These are phyloP conservation scores for Coelogynopora nodosa DNA, from an alignment of 2,888 invertebrate species.

Conservation along the genomic window DNA sequence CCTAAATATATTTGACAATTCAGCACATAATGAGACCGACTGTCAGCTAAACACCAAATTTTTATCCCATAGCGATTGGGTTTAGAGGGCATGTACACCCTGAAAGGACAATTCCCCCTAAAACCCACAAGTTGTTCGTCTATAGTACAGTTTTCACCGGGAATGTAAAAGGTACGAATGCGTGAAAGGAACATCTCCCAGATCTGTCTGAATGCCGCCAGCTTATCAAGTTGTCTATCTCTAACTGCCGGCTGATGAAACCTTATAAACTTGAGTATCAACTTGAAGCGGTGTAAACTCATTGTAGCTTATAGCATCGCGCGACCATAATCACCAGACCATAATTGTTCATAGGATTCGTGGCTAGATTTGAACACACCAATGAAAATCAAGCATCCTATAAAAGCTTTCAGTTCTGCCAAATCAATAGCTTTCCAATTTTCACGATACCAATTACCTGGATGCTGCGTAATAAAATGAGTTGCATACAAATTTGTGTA, in stretches of 20 bases:
- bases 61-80: neutral
- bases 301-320: neutral
- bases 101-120: neutral
- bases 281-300: neutral
- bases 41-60: neutral
- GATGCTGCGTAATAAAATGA: neutral
- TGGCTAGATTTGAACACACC: neutral
- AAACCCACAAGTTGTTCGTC: neutral
- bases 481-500: neutral
- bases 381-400: neutral
- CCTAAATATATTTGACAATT: neutral
- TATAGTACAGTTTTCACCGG: neutral
- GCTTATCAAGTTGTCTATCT: neutral
- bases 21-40: neutral
- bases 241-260: neutral
- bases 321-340: neutral
- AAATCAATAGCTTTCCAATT: neutral
- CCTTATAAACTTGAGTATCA: neutral
- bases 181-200: neutral
- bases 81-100: neutral
- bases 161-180: neutral
- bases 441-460: neutral
- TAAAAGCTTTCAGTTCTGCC: neutral
- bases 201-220: neutral
- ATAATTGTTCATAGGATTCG: neutral